phyloP scores from a whole-genome alignment of 2,797 vertebrate genomes.

The Myotis daubentonii region DNA sequence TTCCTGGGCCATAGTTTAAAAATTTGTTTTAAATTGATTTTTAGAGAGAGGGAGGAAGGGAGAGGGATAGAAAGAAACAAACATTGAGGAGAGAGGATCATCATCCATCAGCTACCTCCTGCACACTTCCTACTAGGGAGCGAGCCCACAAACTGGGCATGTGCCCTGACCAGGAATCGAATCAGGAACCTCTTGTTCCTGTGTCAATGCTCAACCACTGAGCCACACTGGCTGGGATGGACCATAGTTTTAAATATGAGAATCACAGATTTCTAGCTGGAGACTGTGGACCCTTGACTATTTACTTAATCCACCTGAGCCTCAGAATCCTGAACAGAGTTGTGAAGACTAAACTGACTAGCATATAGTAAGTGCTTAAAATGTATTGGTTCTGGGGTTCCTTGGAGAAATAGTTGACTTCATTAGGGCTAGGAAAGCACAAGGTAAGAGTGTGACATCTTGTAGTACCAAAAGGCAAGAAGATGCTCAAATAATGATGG shows the following conservation, averaged over 20 bases:
- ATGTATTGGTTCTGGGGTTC: background rate
- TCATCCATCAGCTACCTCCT: background rate
- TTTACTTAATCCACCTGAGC: background rate
- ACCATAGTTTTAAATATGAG: background rate
- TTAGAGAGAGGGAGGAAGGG: background rate
- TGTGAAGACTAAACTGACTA: conserved; percentile 22
- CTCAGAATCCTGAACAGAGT: background rate
- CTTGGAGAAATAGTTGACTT: background rate
- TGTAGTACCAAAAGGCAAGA: background rate
- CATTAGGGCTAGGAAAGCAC: background rate
- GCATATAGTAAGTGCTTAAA: background rate
- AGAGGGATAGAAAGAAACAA: background rate
- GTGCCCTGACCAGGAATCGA: background rate
- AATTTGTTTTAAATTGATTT: background rate
- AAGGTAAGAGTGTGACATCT: background rate
- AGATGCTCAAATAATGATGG: background rate
- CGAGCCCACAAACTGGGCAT: background rate
- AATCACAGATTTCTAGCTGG: conserved; percentile 22
- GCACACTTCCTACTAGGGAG: background rate
- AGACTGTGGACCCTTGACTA: background rate
- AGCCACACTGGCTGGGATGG: background rate
- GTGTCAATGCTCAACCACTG: background rate
- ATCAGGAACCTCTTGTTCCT: background rate
- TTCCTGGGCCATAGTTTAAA: background rate
- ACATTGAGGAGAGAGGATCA: background rate